Percentiles rank a stretch among this genome's conserved stretches.
Conservation (phyloP, 2,888 invertebrate species). For the Drosophila affinis region DNA sequence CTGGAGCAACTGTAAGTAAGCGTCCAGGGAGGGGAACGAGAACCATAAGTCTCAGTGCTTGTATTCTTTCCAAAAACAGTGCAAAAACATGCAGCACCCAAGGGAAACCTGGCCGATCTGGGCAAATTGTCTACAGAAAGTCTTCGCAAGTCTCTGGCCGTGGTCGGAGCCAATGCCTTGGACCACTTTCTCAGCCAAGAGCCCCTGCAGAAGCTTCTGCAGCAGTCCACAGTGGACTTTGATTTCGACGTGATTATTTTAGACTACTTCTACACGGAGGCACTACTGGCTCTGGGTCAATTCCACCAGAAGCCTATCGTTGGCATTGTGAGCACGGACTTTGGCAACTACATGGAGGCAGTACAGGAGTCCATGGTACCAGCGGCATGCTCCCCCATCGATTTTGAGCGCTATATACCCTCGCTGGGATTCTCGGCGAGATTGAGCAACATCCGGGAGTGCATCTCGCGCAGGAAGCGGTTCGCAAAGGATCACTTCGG, state of each 20-base stretch:
- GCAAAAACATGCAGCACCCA: slow-evolving; percentile 56
- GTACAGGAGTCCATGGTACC: slow-evolving; percentile 84
- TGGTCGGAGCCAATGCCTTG: slow-evolving; percentile 71
- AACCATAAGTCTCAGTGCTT: neutral
- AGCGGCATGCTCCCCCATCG: slow-evolving; percentile 84
- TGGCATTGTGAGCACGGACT: slow-evolving; percentile 82
- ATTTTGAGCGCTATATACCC: slow-evolving; percentile 76
- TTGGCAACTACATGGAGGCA: slow-evolving; percentile 83
- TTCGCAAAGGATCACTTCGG: slow-evolving; percentile 76
- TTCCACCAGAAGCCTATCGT: slow-evolving; percentile 83
- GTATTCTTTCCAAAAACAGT: slow-evolving; percentile 49
- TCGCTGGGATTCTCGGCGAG: slow-evolving; percentile 85
- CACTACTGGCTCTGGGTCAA: slow-evolving; percentile 82
- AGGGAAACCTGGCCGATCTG: slow-evolving; percentile 60
- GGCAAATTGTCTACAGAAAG: slow-evolving; percentile 52
- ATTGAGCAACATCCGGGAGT: slow-evolving; percentile 84
- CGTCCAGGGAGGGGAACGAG: no score
- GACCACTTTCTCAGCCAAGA: slow-evolving; percentile 76
- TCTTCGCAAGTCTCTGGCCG: slow-evolving; percentile 74
- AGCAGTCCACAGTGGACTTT: slow-evolving; percentile 81
- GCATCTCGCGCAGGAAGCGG: slow-evolving; percentile 75
- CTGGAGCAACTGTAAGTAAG: slow-evolving; percentile 78
- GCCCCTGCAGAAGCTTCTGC: slow-evolving; percentile 61
- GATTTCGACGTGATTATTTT: slow-evolving; percentile 83
- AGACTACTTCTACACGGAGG: slow-evolving; percentile 84